Conservation (phyloP, 1,140 invertebrate species). For the Cryptotermes secundus region DNA sequence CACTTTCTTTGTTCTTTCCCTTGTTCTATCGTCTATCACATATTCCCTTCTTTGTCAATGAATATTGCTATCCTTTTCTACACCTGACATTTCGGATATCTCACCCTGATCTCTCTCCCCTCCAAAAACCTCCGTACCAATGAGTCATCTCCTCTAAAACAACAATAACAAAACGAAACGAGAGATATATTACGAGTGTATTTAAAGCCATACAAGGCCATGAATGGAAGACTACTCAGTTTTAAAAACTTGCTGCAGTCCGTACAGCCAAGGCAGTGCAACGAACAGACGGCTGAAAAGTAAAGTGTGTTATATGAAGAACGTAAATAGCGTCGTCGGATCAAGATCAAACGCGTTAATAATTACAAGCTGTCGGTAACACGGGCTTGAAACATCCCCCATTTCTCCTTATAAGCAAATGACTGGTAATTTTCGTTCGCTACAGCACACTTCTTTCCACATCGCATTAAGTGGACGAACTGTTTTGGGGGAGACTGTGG, state of each 20-base stretch:
- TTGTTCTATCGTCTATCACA: neutral
- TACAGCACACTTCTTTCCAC: too few relatives aligned
- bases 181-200: conserved; percentile 8
- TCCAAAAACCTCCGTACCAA: neutral
- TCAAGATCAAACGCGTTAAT: too few relatives aligned
- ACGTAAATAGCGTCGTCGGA: too few relatives aligned
- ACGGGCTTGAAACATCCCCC: too few relatives aligned
- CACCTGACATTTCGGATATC: conserved; percentile 3
- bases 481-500: too few relatives aligned
- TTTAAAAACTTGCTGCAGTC: neutral
- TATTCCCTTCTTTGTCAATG: neutral
- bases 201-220: conserved; percentile 14
- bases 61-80: neutral
- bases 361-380: too few relatives aligned
- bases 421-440: too few relatives aligned
- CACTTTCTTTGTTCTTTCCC: neutral
- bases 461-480: too few relatives aligned
- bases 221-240: neutral
- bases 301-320: too few relatives aligned
- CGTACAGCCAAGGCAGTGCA: too few relatives aligned
- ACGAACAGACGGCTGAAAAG: too few relatives aligned
- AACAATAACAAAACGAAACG: conserved; percentile 11
- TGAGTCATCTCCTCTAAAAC: neutral
- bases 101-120: neutral
- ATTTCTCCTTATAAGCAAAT: too few relatives aligned